Evolutionary conservation across 2,888 invertebrate species (phyloP).

Genomic region (Sclerodermus sp.): DNA sequence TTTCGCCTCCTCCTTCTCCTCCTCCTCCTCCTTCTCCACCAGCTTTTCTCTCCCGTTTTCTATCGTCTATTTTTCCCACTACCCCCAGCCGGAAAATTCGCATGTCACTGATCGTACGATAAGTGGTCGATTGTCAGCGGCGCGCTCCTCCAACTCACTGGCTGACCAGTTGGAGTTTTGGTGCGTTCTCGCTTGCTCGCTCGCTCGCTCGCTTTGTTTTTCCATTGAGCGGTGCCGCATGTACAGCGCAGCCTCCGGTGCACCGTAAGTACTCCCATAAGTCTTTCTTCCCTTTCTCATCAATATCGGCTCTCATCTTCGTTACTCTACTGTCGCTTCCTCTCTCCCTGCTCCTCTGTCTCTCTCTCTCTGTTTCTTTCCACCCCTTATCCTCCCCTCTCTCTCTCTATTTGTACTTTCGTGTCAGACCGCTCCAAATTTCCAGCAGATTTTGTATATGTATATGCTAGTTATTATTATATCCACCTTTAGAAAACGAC

Average conservation of each 20-base stretch:
- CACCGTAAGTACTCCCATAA: background rate
- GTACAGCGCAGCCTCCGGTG: too few relatives aligned
- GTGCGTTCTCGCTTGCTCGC: too few relatives aligned
- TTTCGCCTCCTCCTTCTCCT: conserved; percentile 10
- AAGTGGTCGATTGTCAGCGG: too few relatives aligned
- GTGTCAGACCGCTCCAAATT: conserved; percentile 2
- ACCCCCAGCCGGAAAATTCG: conserved; percentile 1
- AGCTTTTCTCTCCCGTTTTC: conserved; percentile 12
- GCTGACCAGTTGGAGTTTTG: too few relatives aligned
- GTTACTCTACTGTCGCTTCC: too few relatives aligned
- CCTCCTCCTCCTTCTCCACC: conserved; percentile 8
- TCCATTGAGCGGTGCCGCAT: too few relatives aligned
- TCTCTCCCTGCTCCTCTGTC: conserved; percentile 7
- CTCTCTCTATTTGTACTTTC: conserved; percentile 7
- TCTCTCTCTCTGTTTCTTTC: conserved; percentile 6
- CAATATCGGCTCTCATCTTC: conserved; percentile 4
- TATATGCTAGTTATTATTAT: too few relatives aligned
- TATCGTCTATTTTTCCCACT: conserved; percentile 5
- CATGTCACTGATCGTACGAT: too few relatives aligned
- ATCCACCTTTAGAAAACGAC: too few relatives aligned
- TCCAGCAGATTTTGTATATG: background rate
- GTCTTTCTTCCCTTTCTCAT: conserved; percentile 3
- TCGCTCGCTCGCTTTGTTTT: too few relatives aligned
- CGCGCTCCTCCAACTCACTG: too few relatives aligned
- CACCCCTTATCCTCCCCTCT: conserved; percentile 5